These are phyloP conservation scores for Probosciger aterrimus DNA, from an alignment of 2,113 vertebrate genomes.

Conservation along the genomic window DNA sequence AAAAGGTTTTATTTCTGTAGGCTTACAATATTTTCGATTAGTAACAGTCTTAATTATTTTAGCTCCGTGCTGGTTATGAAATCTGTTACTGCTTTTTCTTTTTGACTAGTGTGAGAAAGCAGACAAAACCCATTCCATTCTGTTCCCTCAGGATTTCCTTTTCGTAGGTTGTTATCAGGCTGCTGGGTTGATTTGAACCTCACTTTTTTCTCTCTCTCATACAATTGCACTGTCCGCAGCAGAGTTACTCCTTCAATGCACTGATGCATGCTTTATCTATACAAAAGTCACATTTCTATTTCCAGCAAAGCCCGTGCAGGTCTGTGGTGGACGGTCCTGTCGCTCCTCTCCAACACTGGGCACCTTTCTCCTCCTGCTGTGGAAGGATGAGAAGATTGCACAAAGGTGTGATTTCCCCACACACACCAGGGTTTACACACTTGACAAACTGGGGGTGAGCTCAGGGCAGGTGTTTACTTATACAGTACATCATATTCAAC, in stretches of 20 bases:
- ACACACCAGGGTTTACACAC: neutral
- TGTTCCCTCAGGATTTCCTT: neutral
- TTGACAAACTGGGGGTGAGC: neutral
- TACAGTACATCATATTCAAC: neutral
- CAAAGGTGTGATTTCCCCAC: neutral
- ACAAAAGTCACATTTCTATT: neutral
- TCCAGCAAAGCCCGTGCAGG: neutral
- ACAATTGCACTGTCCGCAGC: rapidly evolving
- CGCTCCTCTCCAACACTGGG: neutral
- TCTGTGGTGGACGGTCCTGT: rapidly evolving
- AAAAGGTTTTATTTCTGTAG: neutral
- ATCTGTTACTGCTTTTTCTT: neutral
- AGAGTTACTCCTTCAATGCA: rapidly evolving
- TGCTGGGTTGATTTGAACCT: neutral
- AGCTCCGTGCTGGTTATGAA: neutral
- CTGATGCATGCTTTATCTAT: neutral
- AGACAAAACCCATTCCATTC: neutral
- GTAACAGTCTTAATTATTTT: neutral
- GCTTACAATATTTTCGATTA: neutral
- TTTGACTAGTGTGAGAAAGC: neutral
- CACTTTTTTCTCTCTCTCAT: rapidly evolving
- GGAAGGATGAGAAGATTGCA: neutral
- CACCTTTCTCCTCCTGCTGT: neutral
- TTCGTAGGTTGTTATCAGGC: neutral
- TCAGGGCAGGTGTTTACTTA: slow-evolving; percentile 8